Percentiles rank a stretch among this genome's conserved stretches.
Conservation (phyloP, 2,888 invertebrate species). For the Caenorhabditis sp. region DNA sequence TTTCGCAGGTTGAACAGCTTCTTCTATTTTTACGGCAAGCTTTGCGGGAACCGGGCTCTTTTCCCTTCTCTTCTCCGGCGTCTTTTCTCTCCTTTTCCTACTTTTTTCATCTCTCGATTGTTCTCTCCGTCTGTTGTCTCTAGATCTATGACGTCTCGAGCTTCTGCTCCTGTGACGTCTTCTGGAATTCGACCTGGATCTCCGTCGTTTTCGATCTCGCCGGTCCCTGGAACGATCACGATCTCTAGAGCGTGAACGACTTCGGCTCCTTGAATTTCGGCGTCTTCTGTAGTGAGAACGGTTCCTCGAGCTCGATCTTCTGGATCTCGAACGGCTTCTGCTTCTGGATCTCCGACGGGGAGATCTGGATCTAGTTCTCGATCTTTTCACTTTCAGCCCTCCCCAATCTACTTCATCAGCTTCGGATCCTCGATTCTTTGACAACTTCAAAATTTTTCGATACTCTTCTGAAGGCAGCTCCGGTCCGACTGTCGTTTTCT, state of each 20-base stretch:
- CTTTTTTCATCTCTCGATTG: conserved; percentile 20
- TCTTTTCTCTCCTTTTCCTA: no score
- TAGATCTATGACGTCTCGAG: conserved; percentile 22
- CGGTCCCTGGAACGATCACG: conserved; percentile 27
- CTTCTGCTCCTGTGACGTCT: conserved; percentile 22
- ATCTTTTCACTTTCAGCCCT: conserved; percentile 31
- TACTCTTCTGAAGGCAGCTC: conserved; percentile 68
- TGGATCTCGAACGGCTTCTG: conserved; percentile 24
- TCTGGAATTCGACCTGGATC: neutral
- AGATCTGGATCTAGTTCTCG: conserved; percentile 33
- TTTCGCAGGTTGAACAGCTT: neutral
- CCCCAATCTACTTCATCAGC: conserved; percentile 53
- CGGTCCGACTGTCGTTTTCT: conserved; percentile 60
- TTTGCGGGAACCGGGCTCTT: neutral
- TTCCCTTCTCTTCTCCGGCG: conserved; percentile 5
- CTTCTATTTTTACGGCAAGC: conserved; percentile 20
- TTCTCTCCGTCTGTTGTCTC: conserved; percentile 19
- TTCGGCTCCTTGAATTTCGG: conserved; percentile 18
- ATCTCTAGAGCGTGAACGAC: conserved; percentile 29
- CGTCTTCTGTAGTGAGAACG: conserved; percentile 12
- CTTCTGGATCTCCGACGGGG: conserved; percentile 14
- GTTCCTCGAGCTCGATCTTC: no score
- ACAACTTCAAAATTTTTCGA: conserved; percentile 63
- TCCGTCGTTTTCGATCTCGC: no score
- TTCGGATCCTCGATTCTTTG: conserved; percentile 42